A percentile compares a stretch with the other conserved stretches of the same genome.
phyloP scores from a whole-genome alignment of 2,888 invertebrate genomes.

The Tyria jacobaeae region DNA sequence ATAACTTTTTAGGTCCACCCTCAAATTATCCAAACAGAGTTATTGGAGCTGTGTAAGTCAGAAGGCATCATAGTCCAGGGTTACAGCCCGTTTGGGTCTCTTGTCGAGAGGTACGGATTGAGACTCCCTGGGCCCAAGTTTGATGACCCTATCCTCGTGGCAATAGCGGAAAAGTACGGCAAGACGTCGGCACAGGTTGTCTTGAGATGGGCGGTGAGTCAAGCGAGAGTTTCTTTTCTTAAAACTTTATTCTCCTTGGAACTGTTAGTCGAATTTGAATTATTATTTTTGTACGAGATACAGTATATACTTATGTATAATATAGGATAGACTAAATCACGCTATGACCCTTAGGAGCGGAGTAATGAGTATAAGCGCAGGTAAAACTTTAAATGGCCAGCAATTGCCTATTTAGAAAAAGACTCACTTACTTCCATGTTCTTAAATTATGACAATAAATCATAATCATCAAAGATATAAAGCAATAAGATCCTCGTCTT shows the following conservation, averaged over 20 bases:
- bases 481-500: too few species aligned
- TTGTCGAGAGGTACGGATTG: constrained; percentile 77
- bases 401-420: too few species aligned
- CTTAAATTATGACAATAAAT: too few species aligned
- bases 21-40: constrained; percentile 88
- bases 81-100: constrained; percentile 89
- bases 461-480: too few species aligned
- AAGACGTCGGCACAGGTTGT: constrained; percentile 89
- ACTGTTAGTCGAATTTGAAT: too few species aligned
- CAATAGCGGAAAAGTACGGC: constrained; percentile 87
- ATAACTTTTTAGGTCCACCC: constrained; percentile 80
- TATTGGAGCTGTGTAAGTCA: constrained; percentile 87
- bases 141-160: constrained; percentile 81
- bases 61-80: constrained; percentile 88
- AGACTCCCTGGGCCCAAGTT: constrained; percentile 79
- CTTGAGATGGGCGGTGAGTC: constrained; percentile 88
- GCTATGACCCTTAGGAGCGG: too few species aligned
- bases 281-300: neutral
- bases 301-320: too few species aligned
- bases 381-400: too few species aligned
- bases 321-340: too few species aligned
- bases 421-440: too few species aligned
- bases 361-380: too few species aligned
- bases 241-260: too few species aligned
- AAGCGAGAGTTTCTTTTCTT: neutral